Conservation (phyloP, 2,888 invertebrate genomes). For the Heliconius cydno region DNA sequence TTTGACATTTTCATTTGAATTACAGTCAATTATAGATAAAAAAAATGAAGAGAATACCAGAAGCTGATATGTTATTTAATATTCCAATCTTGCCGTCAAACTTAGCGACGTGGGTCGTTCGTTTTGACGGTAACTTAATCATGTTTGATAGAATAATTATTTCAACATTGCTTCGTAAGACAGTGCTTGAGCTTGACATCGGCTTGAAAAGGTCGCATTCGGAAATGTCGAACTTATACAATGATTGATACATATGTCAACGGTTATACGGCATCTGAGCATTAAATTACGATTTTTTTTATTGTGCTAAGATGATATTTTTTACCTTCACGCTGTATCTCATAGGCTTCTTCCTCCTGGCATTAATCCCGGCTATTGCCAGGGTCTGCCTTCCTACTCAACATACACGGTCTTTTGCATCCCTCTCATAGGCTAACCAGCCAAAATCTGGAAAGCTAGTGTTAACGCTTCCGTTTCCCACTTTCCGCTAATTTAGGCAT, state of each 20-base stretch:
- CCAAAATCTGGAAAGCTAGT: neutral
- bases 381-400: too few relatives aligned
- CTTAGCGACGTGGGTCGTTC: constrained; percentile 23
- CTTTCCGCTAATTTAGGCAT: neutral
- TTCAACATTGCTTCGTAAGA: neutral
- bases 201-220: neutral
- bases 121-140: constrained; percentile 22
- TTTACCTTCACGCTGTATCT: neutral
- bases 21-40: constrained; percentile 3
- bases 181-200: neutral
- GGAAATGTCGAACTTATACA: constrained; percentile 3
- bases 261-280: too few relatives aligned
- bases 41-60: constrained; percentile 25
- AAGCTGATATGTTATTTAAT: constrained; percentile 27
- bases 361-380: too few relatives aligned
- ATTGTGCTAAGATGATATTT: neutral
- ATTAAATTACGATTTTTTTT: neutral
- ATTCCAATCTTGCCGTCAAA: constrained; percentile 32
- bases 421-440: neutral
- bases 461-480: neutral
- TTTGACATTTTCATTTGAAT: constrained; percentile 3
- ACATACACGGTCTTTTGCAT: too few relatives aligned
- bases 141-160: constrained; percentile 35
- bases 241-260: neutral
- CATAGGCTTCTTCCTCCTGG: neutral